These are phyloP conservation scores for Rhinogobio ventralis DNA, from an alignment of 2,797 vertebrate species.

Conservation along the genomic window DNA sequence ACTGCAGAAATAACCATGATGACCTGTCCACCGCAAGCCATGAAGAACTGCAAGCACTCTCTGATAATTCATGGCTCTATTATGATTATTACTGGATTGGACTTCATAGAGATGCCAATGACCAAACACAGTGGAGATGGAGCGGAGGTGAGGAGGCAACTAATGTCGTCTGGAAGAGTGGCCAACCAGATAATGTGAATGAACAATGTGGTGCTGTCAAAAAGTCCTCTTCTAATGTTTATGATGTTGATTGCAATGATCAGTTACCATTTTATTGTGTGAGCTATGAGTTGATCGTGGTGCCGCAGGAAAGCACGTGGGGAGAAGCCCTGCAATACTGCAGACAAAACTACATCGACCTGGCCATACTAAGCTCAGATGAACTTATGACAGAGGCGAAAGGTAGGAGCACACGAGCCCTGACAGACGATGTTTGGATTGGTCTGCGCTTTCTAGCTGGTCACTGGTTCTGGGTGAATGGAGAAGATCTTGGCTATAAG, in stretches of 20 bases:
- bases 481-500: too few species aligned
- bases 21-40: background rate
- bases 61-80: fast-evolving
- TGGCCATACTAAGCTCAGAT: too few species aligned
- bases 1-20: background rate
- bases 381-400: too few species aligned
- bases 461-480: too few species aligned
- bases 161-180: background rate
- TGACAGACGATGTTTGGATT: too few species aligned
- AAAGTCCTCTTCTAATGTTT: background rate
- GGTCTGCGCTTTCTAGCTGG: too few species aligned
- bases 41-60: background rate
- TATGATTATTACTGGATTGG: fast-evolving
- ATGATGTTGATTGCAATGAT: fast-evolving
- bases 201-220: fast-evolving
- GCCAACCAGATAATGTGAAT: fast-evolving
- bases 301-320: too few species aligned
- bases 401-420: too few species aligned
- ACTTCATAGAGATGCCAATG: fast-evolving
- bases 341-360: too few species aligned
- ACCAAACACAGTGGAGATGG: background rate
- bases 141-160: background rate
- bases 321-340: too few species aligned
- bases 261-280: background rate
- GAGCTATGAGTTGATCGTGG: background rate